Conservation (phyloP, 1,140 invertebrate genomes). For the Agrilus planipennis region DNA sequence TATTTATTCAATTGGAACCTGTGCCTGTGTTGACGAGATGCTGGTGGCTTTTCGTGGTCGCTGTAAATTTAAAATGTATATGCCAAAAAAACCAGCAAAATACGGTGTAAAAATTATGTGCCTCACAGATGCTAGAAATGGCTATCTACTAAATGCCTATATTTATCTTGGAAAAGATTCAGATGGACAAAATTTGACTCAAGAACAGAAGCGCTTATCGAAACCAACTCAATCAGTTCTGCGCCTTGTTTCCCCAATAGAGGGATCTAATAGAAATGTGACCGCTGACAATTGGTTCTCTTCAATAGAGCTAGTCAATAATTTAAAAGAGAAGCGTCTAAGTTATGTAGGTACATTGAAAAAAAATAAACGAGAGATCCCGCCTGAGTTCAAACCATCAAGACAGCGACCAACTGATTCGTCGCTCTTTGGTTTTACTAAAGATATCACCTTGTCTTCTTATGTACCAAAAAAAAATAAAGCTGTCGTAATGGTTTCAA, state of each 20-base stretch:
- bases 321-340: constrained; percentile 13
- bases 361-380: constrained; percentile 30
- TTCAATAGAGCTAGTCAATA: constrained; percentile 18
- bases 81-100: constrained; percentile 34
- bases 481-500: constrained; percentile 24
- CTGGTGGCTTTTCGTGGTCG: constrained; percentile 32
- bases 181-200: not conserved
- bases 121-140: constrained; percentile 24
- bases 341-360: constrained; percentile 27
- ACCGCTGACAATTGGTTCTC: constrained; percentile 31
- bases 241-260: constrained; percentile 16
- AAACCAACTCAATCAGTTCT: constrained; percentile 11
- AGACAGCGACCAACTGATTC: constrained; percentile 12
- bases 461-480: constrained; percentile 25
- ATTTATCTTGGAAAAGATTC: not conserved
- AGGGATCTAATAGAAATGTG: constrained; percentile 22
- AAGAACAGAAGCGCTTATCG: not conserved
- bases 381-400: constrained; percentile 11
- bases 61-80: constrained; percentile 34
- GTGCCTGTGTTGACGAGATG: constrained; percentile 29
- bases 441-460: constrained; percentile 19
- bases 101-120: constrained; percentile 36
- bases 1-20: constrained; percentile 18
- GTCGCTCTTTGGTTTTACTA: constrained; percentile 25
- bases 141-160: too few relatives aligned